Evolutionary conservation across 2,888 invertebrate genomes (phyloP), one percentile per base, ranked within the genome.

Genomic region (Chrysodeixis includens): DNA sequence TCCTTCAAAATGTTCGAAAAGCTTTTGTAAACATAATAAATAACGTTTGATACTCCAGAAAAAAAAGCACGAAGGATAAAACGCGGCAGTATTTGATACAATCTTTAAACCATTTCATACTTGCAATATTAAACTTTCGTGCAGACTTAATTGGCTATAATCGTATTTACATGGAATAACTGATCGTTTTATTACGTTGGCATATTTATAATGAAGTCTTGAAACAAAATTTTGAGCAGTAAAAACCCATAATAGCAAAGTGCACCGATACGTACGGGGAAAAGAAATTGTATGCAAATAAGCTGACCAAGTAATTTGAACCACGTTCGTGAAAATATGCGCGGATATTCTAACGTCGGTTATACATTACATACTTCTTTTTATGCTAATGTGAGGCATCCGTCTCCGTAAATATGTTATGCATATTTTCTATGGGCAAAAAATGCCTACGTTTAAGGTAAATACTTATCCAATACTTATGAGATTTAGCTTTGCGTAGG

Each of bases 311-410:
- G 82, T 84, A 87, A 87, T 83, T 84, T 83, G 76, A 84, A 76
- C 69, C 61, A 76, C 76, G 81, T 85, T 87, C 87, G 85, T 88
- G 88, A 83, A 79, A 88, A 85, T 87, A 88, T 88, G 86, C 74
- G 76, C 76, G 78, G 79, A 84, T 83, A 84, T 82, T 83, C 72
- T 78, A 77, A 78, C 71, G 69, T 61, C 54, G 77, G 71, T 78
- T 69, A 69, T 81, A 79, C 69, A 66, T 78, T 78, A 81, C 82
- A 79, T 83, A 79, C 78, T 83, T 84, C 78, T 83, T 87, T 85
- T 84, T 86, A 86, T 86, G 86, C 66, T 82, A 86, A 88, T 83
- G 69, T 64, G 76, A 82, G 73, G 77, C 77, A 84, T 83, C 78
- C 81, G 76, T 81, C 80, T 81, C 72, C 69, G 65, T 77, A 79